phyloP scores from a whole-genome alignment of 2,888 invertebrate genomes.

The Mythimna pallens region DNA sequence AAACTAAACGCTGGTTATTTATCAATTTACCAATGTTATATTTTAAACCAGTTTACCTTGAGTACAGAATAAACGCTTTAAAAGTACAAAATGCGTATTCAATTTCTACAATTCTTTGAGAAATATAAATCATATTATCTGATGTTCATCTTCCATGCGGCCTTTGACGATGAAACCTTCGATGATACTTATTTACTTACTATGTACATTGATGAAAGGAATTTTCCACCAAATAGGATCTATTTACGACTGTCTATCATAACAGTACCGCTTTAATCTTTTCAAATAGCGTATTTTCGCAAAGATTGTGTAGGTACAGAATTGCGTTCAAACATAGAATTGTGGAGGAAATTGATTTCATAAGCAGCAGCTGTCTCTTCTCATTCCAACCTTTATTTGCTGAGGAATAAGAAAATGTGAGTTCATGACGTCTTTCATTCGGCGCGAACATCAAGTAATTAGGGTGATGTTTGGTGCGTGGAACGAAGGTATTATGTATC shows the following conservation, averaged over 20 bases:
- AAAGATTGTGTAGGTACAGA: conserved; percentile 66
- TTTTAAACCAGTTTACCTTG: conserved; percentile 40
- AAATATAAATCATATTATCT: conserved; percentile 71
- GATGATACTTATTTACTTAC: conserved; percentile 72
- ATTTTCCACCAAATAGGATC: conserved; percentile 73
- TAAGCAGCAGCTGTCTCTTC: conserved; percentile 72
- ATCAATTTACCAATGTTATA: conserved; percentile 41
- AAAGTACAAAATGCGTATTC: conserved; percentile 47
- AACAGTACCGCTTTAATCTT: conserved; percentile 76
- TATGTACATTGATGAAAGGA: conserved; percentile 73
- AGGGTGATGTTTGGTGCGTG: conserved; percentile 33
- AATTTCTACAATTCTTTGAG: conserved; percentile 58
- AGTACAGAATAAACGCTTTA: conserved; percentile 46
- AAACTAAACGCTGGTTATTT: conserved; percentile 44
- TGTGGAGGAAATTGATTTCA: conserved; percentile 75
- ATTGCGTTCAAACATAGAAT: conserved; percentile 65
- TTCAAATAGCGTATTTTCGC: conserved; percentile 73
- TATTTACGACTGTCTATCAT: conserved; percentile 78
- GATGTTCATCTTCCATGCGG: conserved; percentile 67
- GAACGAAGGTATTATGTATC: conserved; percentile 49
- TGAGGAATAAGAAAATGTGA: conserved; percentile 54
- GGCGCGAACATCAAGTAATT: conserved; percentile 45
- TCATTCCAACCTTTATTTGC: conserved; percentile 56
- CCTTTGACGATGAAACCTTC: conserved; percentile 71
- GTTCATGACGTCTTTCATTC: conserved; percentile 43